phyloP scores from a whole-genome alignment of 2,888 invertebrate species.

The Phengaris arion region DNA sequence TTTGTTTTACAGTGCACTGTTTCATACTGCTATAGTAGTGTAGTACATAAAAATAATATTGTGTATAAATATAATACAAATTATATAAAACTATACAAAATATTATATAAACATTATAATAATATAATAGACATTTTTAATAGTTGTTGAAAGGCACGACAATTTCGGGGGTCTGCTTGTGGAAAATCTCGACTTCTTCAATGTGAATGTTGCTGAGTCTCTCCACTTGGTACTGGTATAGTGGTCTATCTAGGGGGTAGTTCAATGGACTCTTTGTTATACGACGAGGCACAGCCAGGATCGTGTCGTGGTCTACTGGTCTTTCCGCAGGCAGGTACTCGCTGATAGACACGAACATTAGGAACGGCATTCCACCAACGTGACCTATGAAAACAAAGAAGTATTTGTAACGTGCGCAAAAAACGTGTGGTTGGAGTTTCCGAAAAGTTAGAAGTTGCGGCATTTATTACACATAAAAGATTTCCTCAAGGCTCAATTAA shows the following conservation, averaged over 20 bases:
- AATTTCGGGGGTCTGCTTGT: constrained; percentile 68
- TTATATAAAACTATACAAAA: neutral
- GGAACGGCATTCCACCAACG: constrained; percentile 79
- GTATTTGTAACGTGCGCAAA: neutral
- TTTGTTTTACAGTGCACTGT: neutral
- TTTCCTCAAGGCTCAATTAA: neutral
- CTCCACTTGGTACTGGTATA: constrained; percentile 57
- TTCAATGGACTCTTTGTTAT: constrained; percentile 74
- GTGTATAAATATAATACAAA: neutral
- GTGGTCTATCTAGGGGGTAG: constrained; percentile 77
- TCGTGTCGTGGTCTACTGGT: constrained; percentile 46
- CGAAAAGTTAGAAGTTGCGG: neutral
- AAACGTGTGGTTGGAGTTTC: neutral
- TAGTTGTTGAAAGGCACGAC: constrained; percentile 41
- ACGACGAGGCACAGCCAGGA: constrained; percentile 49
- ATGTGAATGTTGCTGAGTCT: constrained; percentile 69
- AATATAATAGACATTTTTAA: neutral
- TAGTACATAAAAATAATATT: neutral
- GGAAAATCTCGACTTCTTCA: constrained; percentile 73
- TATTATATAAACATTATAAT: neutral
- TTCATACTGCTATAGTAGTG: neutral
- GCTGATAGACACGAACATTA: constrained; percentile 80
- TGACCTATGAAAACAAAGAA: constrained; percentile 47
- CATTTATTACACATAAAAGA: neutral
- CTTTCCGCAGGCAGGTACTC: constrained; percentile 56